Conservation (phyloP, 2,113 vertebrate species). For the Potamarius usumacintae region DNA sequence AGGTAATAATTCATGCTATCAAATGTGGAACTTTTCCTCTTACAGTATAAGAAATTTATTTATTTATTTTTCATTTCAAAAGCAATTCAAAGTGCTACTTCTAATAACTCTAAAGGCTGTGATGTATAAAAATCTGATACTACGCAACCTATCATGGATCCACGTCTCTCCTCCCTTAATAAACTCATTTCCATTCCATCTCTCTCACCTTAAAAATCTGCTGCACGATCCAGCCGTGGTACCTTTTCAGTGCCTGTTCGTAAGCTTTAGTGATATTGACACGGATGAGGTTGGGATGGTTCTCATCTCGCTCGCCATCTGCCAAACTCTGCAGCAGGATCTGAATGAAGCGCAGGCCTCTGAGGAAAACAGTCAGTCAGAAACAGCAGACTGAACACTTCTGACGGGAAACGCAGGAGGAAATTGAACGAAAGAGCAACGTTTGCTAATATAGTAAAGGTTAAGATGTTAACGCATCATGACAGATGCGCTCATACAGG, state of each 20-base stretch:
- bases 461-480: background rate
- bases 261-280: slow-evolving; percentile 92
- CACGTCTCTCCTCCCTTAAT: background rate
- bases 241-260: slow-evolving; percentile 86
- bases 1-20: background rate
- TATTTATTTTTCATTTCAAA: background rate
- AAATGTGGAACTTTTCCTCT: background rate
- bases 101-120: background rate
- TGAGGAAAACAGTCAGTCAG: slow-evolving; percentile 56
- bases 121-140: background rate
- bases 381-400: background rate
- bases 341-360: slow-evolving; percentile 93
- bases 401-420: background rate
- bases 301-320: slow-evolving; percentile 85
- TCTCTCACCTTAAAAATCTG: slow-evolving; percentile 84
- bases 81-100: background rate
- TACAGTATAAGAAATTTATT: background rate
- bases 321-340: slow-evolving; percentile 92
- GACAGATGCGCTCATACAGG: no score
- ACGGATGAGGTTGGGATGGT: slow-evolving; percentile 87
- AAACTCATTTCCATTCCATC: background rate
- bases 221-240: slow-evolving; percentile 92
- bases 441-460: background rate
- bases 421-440: background rate
- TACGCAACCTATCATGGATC: background rate